phyloP scores from a whole-genome alignment of 1,140 invertebrate species.

The Anastrepha ludens region DNA sequence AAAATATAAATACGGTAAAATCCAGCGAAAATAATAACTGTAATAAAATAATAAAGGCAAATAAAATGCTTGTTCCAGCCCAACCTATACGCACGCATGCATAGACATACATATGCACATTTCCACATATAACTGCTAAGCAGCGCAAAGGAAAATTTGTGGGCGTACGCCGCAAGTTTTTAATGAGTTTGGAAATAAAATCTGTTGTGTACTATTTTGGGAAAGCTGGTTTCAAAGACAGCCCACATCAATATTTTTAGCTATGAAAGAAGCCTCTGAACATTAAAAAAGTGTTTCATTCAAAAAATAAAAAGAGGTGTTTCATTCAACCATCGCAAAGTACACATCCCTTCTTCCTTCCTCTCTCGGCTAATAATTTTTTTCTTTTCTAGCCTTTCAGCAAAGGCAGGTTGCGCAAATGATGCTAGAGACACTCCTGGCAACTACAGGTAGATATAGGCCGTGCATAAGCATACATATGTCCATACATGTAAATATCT shows the following conservation, averaged over 20 bases:
- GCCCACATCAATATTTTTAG: too few species aligned
- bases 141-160: neutral
- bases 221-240: neutral
- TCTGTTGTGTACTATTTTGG: neutral
- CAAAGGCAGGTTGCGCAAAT: neutral
- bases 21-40: too few species aligned
- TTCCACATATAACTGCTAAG: neutral
- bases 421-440: neutral
- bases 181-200: slow-evolving; percentile 31
- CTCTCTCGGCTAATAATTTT: neutral
- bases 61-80: too few species aligned
- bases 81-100: too few species aligned
- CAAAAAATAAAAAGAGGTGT: too few species aligned
- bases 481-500: neutral
- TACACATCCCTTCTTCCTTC: too few species aligned
- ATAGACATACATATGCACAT: neutral
- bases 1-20: too few species aligned
- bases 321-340: too few species aligned
- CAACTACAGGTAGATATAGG: neutral
- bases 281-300: too few species aligned
- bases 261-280: too few species aligned
- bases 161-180: slow-evolving; percentile 30
- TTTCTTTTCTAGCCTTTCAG: too few species aligned
- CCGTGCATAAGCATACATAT: neutral
- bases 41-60: too few species aligned